These are phyloP conservation scores for Cryptotis parvus DNA, from an alignment of 2,113 vertebrate genomes.

Conservation along the genomic window DNA sequence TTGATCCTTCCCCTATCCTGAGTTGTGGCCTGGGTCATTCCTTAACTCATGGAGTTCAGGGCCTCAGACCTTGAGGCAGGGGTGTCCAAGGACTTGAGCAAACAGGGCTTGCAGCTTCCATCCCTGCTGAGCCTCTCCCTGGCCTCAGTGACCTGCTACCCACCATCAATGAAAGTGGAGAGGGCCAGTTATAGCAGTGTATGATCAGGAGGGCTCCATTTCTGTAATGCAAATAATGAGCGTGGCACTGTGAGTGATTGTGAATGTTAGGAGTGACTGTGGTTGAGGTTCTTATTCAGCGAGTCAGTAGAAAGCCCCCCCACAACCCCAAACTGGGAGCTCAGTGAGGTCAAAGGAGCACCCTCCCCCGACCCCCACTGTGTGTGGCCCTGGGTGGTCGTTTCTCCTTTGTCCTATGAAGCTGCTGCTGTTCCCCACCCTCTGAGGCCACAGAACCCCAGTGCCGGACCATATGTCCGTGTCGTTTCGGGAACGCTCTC, in stretches of 20 bases:
- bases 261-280: background rate
- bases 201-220: too few species aligned
- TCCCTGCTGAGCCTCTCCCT: background rate
- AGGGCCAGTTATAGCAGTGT: background rate
- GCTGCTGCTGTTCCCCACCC: background rate
- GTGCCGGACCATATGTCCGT: constrained; percentile 55
- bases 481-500: constrained; percentile 73
- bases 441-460: background rate
- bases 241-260: background rate
- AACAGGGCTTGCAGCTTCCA: background rate
- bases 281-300: too few species aligned
- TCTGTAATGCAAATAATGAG: background rate
- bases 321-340: too few species aligned
- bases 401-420: background rate
- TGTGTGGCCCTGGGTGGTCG: background rate
- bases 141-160: background rate
- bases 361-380: background rate
- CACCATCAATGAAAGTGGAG: background rate
- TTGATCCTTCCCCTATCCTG: background rate
- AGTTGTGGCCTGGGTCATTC: background rate
- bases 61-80: background rate
- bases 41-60: constrained; percentile 2
- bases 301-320: too few species aligned
- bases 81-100: background rate
- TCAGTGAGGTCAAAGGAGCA: background rate